A percentile compares a stretch with the other conserved stretches of the same genome.
Evolutionary conservation across 2,797 vertebrate species (phyloP).

Genomic region (Emys orbicularis): DNA sequence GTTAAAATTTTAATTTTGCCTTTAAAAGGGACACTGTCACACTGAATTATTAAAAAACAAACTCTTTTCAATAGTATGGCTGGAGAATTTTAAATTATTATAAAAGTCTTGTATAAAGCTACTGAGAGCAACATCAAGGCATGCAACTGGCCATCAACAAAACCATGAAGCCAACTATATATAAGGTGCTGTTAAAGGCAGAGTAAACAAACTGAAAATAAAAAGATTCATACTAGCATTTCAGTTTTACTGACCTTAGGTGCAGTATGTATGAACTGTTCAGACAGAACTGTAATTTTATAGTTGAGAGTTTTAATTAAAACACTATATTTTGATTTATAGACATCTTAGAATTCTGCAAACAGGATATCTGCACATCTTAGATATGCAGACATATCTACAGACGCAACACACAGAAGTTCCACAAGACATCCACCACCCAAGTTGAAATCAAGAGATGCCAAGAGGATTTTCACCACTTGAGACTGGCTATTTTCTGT

Average conservation of each 20-base stretch:
- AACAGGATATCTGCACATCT: constrained; percentile 85
- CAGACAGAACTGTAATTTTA: neutral
- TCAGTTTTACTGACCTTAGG: neutral
- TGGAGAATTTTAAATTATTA: neutral
- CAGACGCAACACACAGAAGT: neutral
- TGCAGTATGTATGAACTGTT: neutral
- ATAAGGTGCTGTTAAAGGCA: neutral
- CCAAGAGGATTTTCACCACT: neutral
- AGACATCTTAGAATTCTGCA: constrained; percentile 92
- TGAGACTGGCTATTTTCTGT: neutral
- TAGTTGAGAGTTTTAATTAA: neutral
- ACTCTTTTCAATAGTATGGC: neutral
- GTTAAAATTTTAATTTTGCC: neutral
- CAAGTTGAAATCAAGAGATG: neutral
- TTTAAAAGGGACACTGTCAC: neutral
- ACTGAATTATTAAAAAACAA: neutral
- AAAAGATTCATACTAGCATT: neutral
- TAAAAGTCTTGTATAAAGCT: neutral
- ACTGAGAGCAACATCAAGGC: neutral
- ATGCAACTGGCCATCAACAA: neutral
- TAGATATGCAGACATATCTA: neutral
- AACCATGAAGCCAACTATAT: neutral
- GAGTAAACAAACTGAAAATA: neutral
- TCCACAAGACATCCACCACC: neutral
- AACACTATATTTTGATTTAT: constrained; percentile 47